phyloP scores from a whole-genome alignment of 2,888 invertebrate genomes.

The Hipparchia semele region DNA sequence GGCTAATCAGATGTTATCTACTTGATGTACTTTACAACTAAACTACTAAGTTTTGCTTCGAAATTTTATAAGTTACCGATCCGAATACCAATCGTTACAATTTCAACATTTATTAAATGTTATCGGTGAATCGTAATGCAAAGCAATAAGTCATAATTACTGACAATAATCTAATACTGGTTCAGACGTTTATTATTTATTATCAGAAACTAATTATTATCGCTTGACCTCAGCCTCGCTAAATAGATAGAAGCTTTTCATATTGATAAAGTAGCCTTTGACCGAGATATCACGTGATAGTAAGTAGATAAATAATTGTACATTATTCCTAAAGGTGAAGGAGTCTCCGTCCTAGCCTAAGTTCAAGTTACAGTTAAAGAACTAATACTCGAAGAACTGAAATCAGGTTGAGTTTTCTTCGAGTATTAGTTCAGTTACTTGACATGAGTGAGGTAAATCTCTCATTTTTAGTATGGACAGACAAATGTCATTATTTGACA shows the following conservation, averaged over 20 bases:
- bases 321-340: neutral
- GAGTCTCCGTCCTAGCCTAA: no score
- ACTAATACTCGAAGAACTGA: no score
- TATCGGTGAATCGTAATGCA: conserved; percentile 9
- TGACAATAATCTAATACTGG: conserved; percentile 19
- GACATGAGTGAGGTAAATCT: no score
- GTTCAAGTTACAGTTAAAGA: no score
- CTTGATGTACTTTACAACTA: no score
- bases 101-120: conserved; percentile 4
- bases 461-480: no score
- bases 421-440: no score
- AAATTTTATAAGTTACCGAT: no score
- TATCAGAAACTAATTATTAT: conserved; percentile 10
- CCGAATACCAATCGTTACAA: neutral
- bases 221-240: conserved; percentile 16
- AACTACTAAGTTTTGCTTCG: no score
- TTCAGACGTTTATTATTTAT: conserved; percentile 20
- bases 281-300: neutral
- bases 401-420: no score
- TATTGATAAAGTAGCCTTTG: conserved; percentile 2
- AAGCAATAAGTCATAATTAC: conserved; percentile 13
- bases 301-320: neutral
- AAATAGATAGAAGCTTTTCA: conserved; percentile 13
- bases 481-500: no score
- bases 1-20: no score